A percentile compares a stretch with the other conserved stretches of the same genome.
Conservation (phyloP, 2,888 invertebrate genomes). For the Athripsodes cinereus region DNA sequence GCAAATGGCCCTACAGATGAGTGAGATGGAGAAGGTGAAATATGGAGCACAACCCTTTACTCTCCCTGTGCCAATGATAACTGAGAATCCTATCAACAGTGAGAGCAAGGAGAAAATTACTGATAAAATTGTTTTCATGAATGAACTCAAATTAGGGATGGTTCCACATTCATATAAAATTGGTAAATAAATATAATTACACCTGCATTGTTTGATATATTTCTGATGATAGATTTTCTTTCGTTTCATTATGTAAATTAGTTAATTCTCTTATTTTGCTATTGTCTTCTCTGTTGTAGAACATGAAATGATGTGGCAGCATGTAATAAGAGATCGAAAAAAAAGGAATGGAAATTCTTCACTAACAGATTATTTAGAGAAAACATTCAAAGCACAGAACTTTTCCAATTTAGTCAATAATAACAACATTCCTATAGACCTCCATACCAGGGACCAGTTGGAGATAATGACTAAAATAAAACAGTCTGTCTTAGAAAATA, state of each 20-base stretch:
- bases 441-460: slow-evolving; percentile 36
- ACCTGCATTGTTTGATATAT: neutral
- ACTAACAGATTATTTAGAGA: slow-evolving; percentile 43
- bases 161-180: slow-evolving; percentile 51
- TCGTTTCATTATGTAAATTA: neutral
- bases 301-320: slow-evolving; percentile 58
- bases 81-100: slow-evolving; percentile 43
- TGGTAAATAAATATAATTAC: slow-evolving; percentile 39
- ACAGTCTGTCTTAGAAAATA: slow-evolving; percentile 43
- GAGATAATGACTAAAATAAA: slow-evolving; percentile 44
- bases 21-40: neutral
- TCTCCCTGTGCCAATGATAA: slow-evolving; percentile 47
- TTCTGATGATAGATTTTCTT: neutral
- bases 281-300: slow-evolving; percentile 38
- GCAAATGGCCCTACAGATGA: neutral
- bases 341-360: slow-evolving; percentile 47
- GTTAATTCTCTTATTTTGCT: neutral
- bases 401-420: slow-evolving; percentile 10
- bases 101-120: slow-evolving; percentile 43
- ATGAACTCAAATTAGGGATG: slow-evolving; percentile 50
- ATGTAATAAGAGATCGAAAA: slow-evolving; percentile 56
- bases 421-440: slow-evolving; percentile 32
- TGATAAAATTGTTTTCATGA: slow-evolving; percentile 55
- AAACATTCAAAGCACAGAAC: slow-evolving; percentile 30
- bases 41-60: slow-evolving; percentile 26